These are phyloP conservation scores for Blastobasis adustella DNA, from an alignment of 2,888 invertebrate species.

Conservation along the genomic window DNA sequence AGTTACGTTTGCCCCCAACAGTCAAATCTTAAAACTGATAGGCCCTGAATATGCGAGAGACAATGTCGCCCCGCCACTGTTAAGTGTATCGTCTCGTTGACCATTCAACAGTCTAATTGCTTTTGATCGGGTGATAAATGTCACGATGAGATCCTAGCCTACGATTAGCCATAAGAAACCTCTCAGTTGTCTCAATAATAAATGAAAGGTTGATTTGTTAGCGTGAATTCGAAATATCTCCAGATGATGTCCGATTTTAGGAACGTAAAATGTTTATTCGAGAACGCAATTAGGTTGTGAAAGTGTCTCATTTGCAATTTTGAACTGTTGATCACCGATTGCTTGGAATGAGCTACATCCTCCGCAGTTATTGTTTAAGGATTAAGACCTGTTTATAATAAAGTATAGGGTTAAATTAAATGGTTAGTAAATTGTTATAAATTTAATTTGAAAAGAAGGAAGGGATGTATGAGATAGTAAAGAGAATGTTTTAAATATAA, in stretches of 20 bases:
- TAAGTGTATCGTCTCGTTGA: too few relatives aligned
- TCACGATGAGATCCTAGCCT: neutral
- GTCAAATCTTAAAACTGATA: too few relatives aligned
- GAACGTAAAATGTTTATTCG: neutral
- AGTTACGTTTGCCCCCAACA: too few relatives aligned
- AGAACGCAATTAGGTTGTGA: conserved; percentile 6
- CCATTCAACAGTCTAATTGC: neutral
- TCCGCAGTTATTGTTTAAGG: neutral
- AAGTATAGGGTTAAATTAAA: conserved; percentile 2
- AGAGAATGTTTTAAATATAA: neutral
- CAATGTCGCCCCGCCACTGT: too few relatives aligned
- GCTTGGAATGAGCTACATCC: conserved; percentile 3
- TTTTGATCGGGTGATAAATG: neutral
- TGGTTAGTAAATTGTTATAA: conserved; percentile 7
- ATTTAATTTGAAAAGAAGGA: neutral
- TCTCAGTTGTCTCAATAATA: too few relatives aligned
- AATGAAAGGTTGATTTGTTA: neutral
- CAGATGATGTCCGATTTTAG: neutral
- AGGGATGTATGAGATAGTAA: neutral
- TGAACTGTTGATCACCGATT: too few relatives aligned
- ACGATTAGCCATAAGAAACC: neutral
- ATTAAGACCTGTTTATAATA: conserved; percentile 5
- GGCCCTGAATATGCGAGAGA: too few relatives aligned
- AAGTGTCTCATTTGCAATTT: neutral
- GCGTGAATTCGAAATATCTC: neutral